Conservation (phyloP, 2,797 vertebrate genomes). For the Nyctibius grandis region DNA sequence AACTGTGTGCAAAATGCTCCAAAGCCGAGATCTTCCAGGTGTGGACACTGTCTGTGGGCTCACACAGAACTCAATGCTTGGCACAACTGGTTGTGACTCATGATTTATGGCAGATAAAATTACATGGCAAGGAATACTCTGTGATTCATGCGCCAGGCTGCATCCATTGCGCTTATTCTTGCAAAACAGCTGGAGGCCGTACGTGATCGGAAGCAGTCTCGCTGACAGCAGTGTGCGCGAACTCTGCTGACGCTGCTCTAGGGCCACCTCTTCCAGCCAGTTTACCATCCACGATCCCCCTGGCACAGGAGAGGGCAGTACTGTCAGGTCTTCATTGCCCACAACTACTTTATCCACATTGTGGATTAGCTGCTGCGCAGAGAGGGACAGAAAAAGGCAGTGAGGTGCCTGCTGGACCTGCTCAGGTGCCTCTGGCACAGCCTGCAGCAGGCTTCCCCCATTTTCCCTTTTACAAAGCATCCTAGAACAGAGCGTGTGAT, state of each 20-base stretch:
- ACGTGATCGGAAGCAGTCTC: fast-evolving
- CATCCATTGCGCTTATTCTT: not conserved
- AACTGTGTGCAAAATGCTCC: not conserved
- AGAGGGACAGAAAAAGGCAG: not conserved
- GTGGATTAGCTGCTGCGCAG: not conserved
- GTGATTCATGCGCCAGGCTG: not conserved
- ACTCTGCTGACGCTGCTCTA: not conserved
- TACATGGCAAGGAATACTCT: not conserved
- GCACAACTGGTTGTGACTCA: not conserved
- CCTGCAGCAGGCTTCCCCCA: not conserved
- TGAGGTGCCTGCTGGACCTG: not conserved
- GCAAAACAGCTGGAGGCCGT: not conserved
- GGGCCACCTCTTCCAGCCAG: not conserved
- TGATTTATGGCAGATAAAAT: not conserved
- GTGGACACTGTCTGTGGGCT: not conserved
- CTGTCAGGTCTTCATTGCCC: not conserved
- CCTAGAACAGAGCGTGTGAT: not conserved
- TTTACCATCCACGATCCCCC: not conserved
- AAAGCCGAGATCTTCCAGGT: not conserved
- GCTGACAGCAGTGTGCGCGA: fast-evolving
- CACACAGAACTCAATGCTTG: not conserved
- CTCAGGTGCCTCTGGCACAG: not conserved
- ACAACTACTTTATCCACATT: not conserved
- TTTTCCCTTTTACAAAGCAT: not conserved
- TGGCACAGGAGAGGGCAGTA: not conserved